Evolutionary conservation across 2,113 vertebrate genomes (phyloP).

Genomic region (Eublepharis macularius): DNA sequence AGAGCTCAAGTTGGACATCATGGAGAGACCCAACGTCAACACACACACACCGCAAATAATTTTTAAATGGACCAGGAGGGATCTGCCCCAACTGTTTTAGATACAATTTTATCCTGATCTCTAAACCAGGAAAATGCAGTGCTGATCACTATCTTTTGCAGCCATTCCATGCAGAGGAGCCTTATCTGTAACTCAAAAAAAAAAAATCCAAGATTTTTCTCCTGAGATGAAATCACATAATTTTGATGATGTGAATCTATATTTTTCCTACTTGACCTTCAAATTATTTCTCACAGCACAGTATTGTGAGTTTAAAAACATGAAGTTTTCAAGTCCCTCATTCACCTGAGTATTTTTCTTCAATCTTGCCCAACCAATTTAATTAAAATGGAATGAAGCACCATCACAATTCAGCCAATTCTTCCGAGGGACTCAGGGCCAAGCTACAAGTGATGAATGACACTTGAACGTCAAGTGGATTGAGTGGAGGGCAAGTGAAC

Average conservation of each 20-base stretch:
- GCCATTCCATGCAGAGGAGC: not conserved
- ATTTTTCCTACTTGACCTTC: not conserved
- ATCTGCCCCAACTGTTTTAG: too few species aligned
- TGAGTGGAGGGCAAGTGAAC: too few species aligned
- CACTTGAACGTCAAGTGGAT: too few species aligned
- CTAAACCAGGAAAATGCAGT: not conserved
- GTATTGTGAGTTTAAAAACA: not conserved
- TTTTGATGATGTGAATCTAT: not conserved
- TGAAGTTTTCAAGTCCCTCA: not conserved
- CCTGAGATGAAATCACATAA: not conserved
- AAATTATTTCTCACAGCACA: not conserved
- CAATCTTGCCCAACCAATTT: not conserved
- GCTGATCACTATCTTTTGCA: not conserved
- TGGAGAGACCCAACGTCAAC: too few species aligned
- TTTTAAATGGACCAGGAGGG: too few species aligned
- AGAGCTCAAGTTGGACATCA: too few species aligned
- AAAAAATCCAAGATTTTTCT: not conserved
- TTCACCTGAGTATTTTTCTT: slow-evolving; percentile 14
- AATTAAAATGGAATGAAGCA: slow-evolving; percentile 60
- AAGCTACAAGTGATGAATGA: too few species aligned
- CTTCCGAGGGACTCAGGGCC: slow-evolving; percentile 9
- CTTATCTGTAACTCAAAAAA: not conserved
- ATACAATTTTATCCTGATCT: too few species aligned
- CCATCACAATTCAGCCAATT: slow-evolving; percentile 37
- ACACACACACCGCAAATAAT: too few species aligned